Conservation (phyloP, 2,113 vertebrate genomes). For the Felis catus region F.catus_Fca126_mat1.0 CM031419.1:59828001-59828500, state of each 20-base stretch:
- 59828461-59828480: not conserved
- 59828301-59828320: not conserved
- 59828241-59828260: not conserved
- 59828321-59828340: not conserved
- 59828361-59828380: not conserved
- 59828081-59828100: not conserved
- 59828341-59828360: not conserved
- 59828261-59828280: constrained; percentile 18
- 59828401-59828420: not conserved
- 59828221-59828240: not conserved
- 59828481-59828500: not conserved
- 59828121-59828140: not conserved
- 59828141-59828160: not conserved
- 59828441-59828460: not conserved
- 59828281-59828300: not conserved
- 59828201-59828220: not conserved
- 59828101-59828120: not conserved
- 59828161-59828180: not conserved
- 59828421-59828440: not conserved
- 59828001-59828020: not conserved
- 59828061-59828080: not conserved
- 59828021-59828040: not conserved
- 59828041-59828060: not conserved
- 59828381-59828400: not conserved
- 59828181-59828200: not conserved